phyloP scores from a whole-genome alignment of 2,113 vertebrate genomes.

The Rhizomys pruinosus region DNA sequence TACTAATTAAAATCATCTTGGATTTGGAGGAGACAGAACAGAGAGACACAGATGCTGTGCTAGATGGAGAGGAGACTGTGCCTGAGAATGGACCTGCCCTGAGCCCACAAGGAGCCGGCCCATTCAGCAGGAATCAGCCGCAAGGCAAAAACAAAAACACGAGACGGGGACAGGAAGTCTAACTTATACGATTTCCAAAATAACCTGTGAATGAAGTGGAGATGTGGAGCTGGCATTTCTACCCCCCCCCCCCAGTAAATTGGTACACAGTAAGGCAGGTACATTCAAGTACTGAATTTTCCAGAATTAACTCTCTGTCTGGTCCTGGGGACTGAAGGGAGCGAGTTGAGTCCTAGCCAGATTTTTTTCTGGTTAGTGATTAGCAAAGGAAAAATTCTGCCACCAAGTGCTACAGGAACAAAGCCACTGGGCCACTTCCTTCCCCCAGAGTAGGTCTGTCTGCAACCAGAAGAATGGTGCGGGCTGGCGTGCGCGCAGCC shows the following conservation, averaged over 20 bases:
- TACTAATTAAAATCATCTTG: conserved; percentile 83
- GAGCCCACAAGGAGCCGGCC: conserved; percentile 71
- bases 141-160: not conserved
- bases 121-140: conserved; percentile 73
- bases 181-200: conserved; percentile 64
- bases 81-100: conserved; percentile 72
- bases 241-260: conserved; percentile 12
- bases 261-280: conserved; percentile 79
- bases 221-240: conserved; percentile 66
- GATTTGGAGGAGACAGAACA: conserved; percentile 84
- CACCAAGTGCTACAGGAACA: conserved; percentile 65
- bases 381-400: conserved; percentile 71
- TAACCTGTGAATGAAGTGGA: conserved; percentile 54
- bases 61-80: conserved; percentile 81
- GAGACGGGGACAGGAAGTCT: conserved; percentile 50
- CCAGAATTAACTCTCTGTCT: conserved; percentile 70
- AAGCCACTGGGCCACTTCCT: conserved; percentile 59
- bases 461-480: not conserved
- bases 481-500: conserved; percentile 4
- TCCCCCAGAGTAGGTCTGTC: conserved; percentile 53
- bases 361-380: conserved; percentile 66
- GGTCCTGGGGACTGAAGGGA: conserved; percentile 63
- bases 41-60: conserved; percentile 78
- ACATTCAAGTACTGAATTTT: conserved; percentile 80
- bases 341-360: conserved; percentile 53